Evolutionary conservation across 64 coral and sea anemone species (phyloP), one percentile per base, ranked within the genome.

Genomic region (Dendrophyllia cribrosa): DNA sequence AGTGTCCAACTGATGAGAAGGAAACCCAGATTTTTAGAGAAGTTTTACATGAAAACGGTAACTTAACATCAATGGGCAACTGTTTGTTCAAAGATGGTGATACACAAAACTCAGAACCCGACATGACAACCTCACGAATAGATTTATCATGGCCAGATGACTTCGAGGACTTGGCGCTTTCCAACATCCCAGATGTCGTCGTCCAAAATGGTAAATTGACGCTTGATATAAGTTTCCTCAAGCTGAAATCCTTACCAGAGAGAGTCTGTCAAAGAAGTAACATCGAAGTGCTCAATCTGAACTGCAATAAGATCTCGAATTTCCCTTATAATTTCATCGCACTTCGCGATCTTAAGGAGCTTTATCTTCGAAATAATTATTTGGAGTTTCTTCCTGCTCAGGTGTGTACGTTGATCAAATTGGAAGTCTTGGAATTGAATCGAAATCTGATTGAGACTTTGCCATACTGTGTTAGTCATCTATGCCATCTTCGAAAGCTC

Each of bases 331-430:
- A 91, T 59, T 91, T 97, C n/a, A 68, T 86, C 20, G 46, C 85
- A 20, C 90, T 97, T 88, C 88, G 93, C 14, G 66, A 91, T 22
- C 79, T 97, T 23, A 97, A 76, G 72, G 95, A 97, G 71, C 88
- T 97, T 58, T 91, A 94, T 67, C 86, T 97, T 16, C 14, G 88
- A 70, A 97, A 97, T 78, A 94, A 97, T 90, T 83, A 87, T 58
- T 71, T 97, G 43, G 92, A 91, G 59, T 97, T 94, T 87, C 78
- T 97, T 7, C 95, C 95, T 7, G 95, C 95, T 5, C 95, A 97
- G 85, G 81, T 93, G 34, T 97, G 95, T 69, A 94, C 95, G 9
- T 85, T 90, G 2, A 64, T 91, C 50, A 89, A 94, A 24, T 86
- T 97, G 55, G 75, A 97, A 81, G 92, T 97, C 63, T 87, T 97